A percentile compares a stretch with the other conserved stretches of the same genome.
Conservation (phyloP, 2,113 vertebrate genomes). For the Psephotus haematonotus region DNA sequence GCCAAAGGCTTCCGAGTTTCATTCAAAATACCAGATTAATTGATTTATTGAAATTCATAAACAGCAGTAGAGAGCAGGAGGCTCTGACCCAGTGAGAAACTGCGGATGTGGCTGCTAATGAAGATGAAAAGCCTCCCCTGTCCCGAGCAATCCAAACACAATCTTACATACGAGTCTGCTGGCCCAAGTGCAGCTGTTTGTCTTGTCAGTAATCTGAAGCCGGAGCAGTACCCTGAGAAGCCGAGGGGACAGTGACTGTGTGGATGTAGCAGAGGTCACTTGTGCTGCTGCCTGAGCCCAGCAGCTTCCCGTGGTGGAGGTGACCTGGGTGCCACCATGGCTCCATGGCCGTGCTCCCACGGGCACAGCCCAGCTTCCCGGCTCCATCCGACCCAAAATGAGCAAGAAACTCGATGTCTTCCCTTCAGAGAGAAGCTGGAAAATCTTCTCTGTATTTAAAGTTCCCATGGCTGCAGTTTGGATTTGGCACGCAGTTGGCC, state of each 20-base stretch:
- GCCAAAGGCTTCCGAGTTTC: not conserved
- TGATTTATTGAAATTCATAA: slow-evolving; percentile 2
- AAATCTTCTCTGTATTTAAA: slow-evolving; percentile 37
- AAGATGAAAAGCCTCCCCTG: slow-evolving; percentile 54
- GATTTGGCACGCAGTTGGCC: slow-evolving; percentile 28
- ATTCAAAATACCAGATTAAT: slow-evolving; percentile 3
- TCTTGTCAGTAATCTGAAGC: slow-evolving; percentile 22
- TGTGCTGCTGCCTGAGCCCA: not conserved
- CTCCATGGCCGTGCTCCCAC: rapidly evolving
- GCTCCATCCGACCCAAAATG: not conserved
- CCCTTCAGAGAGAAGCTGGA: not conserved
- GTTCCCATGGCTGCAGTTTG: slow-evolving; percentile 67
- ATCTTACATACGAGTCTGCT: not conserved
- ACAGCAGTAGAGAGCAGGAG: not conserved
- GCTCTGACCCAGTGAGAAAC: slow-evolving; percentile 10
- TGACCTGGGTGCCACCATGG: rapidly evolving
- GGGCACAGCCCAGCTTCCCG: rapidly evolving
- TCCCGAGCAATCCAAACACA: slow-evolving; percentile 9
- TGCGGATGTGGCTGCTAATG: slow-evolving; percentile 20
- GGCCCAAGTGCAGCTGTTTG: slow-evolving; percentile 54
- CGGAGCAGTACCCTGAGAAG: not conserved
- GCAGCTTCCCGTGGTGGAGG: rapidly evolving
- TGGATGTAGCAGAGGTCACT: not conserved
- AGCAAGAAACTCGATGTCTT: not conserved
- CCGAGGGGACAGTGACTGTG: not conserved